phyloP scores from a whole-genome alignment of 1,140 invertebrate species.

The Orchestia grillus region DNA sequence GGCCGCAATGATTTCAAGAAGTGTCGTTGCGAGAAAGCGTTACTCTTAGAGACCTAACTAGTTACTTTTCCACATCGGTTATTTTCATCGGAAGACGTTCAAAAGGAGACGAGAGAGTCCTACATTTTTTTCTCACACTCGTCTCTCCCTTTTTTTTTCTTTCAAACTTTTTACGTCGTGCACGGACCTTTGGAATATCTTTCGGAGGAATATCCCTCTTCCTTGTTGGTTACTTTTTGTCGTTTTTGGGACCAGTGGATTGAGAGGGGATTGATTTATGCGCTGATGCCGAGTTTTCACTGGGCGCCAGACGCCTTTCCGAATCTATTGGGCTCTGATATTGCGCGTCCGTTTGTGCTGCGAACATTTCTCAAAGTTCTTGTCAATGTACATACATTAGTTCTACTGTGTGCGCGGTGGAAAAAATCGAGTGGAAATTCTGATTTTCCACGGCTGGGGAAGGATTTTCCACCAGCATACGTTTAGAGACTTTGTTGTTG shows the following conservation, averaged over 20 bases:
- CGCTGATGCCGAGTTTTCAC: slow-evolving; percentile 8
- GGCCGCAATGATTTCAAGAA: not conserved
- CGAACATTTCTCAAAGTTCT: not conserved
- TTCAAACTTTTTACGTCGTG: not conserved
- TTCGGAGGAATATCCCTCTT: slow-evolving; percentile 18
- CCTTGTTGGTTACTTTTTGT: not conserved
- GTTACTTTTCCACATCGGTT: not conserved
- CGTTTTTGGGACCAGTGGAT: slow-evolving; percentile 1
- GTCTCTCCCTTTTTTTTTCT: not conserved
- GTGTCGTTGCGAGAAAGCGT: not conserved
- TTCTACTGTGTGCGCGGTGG: not conserved
- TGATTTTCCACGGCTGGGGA: not conserved
- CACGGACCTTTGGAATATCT: slow-evolving; percentile 22
- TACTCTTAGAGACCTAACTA: not conserved
- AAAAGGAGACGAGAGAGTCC: not conserved
- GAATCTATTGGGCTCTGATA: slow-evolving; percentile 3
- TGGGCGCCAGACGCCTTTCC: slow-evolving; percentile 16
- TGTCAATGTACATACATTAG: slow-evolving; percentile 1
- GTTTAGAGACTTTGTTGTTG: not conserved
- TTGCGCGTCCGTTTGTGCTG: not conserved
- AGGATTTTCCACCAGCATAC: not conserved
- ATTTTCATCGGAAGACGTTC: not conserved
- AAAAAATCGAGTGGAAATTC: not conserved
- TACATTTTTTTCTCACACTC: not conserved
- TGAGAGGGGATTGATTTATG: slow-evolving; percentile 32